Evolutionary conservation across 2,888 invertebrate species (phyloP), one percentile per base, ranked within the genome.

Genomic region (Rhagonycha lutea): DNA sequence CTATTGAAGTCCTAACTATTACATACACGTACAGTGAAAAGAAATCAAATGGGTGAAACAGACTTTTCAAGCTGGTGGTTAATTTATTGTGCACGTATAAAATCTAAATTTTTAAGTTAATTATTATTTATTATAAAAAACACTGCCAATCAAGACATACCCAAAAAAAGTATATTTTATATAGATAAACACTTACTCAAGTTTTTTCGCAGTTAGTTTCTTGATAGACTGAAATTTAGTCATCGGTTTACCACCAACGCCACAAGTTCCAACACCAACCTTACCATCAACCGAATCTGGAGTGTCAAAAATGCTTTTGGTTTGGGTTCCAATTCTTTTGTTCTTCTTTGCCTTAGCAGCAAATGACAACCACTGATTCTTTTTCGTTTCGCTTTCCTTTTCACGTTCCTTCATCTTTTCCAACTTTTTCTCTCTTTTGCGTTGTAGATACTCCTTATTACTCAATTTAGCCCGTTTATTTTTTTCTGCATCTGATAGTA

Each of bases 261-360:
- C 98, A 88, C 98, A 98, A 2, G 98, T 98, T 7, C 98, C 98
- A 78, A 98, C 97, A 10, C 98, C 98, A 7, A 98, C 98, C 84
- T 97, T 91, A 0, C 98, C 98, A 82, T 94, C 93, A 0, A 96
- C 94, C 81, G 95, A 95, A 81, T 98, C 98, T 0, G 98, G 98
- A 0, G 98, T 97, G 1, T 98, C 98, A 90, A 98, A 98, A 89
- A 98, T 98, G 88, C 98, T 98, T 87, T 97, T 98, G 83, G 87
- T 89, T 47, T 95, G 94, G 74, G 95, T 92, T 2, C 97, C 97
- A 70, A 94, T 92, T 86, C 97, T 97, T 85, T 95, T 96, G 68
- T 94, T 93, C 82, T 91, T 90, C 23, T 94, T 90, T 68, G 95
- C 96, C 90, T 98, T 99, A 7, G 92, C 92, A 80, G 96, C 95